Percentiles rank a stretch among this genome's conserved stretches.
Conservation (phyloP, 1,140 invertebrate species). For the Magallana ariakensis region DNA sequence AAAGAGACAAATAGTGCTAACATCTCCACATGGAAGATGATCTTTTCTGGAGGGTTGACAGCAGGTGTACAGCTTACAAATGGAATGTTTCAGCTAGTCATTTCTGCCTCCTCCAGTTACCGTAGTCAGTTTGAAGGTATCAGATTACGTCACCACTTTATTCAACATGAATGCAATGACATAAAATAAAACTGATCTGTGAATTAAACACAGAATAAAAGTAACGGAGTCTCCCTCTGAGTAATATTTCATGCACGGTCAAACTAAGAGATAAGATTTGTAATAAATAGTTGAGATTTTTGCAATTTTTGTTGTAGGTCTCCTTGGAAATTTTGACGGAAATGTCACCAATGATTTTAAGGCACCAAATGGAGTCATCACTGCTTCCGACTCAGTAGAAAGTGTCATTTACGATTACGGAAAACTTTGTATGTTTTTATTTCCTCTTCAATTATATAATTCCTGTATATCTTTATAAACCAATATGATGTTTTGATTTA, state of each 20-base stretch:
- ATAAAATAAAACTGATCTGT: too few relatives aligned
- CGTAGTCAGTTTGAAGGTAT: conserved; percentile 39
- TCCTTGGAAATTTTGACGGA: conserved; percentile 61
- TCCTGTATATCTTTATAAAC: too few relatives aligned
- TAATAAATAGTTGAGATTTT: too few relatives aligned
- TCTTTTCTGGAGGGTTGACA: conserved; percentile 42
- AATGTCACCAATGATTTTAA: conserved; percentile 54
- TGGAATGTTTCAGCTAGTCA: conserved; percentile 34
- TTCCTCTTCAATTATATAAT: neutral
- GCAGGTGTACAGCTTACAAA: conserved; percentile 36
- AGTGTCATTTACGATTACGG: neutral
- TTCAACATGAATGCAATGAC: too few relatives aligned
- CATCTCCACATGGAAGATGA: conserved; percentile 44
- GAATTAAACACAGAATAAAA: too few relatives aligned
- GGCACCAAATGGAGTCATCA: conserved; percentile 49
- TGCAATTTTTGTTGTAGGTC: conserved; percentile 46
- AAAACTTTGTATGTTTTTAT: neutral
- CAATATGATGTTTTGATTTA: too few relatives aligned
- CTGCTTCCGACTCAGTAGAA: neutral
- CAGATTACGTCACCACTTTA: too few relatives aligned
- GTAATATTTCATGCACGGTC: too few relatives aligned
- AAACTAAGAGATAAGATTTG: too few relatives aligned
- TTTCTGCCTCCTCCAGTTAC: conserved; percentile 2
- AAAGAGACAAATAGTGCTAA: neutral
- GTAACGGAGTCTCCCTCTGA: too few relatives aligned